Evolutionary conservation across 2,888 invertebrate genomes (phyloP).

Genomic region (Altica lythri): DNA sequence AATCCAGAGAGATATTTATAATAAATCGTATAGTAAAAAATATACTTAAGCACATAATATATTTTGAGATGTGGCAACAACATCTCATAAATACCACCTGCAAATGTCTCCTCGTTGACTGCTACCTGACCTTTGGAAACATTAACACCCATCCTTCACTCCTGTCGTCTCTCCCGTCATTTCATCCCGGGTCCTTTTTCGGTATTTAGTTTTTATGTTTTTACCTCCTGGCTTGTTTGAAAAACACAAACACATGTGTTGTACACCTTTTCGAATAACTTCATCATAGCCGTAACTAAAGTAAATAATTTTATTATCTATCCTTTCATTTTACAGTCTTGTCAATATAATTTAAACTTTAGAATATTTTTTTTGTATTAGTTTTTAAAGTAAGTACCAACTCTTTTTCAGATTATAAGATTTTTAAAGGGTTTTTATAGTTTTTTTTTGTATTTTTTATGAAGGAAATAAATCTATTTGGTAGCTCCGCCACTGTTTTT

Average conservation of each 20-base stretch:
- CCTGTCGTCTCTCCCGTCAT: conserved; percentile 9
- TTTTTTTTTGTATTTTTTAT: conserved; percentile 33
- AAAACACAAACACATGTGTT: conserved; percentile 32
- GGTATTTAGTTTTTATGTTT: conserved; percentile 24
- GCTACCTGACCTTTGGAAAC: conserved; percentile 47
- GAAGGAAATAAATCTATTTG: conserved; percentile 29
- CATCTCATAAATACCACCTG: conserved; percentile 39
- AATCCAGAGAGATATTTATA: no score
- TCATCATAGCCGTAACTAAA: no score
- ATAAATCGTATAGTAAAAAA: background rate
- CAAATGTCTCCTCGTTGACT: conserved; percentile 43
- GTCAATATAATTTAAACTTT: no score
- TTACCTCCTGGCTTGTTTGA: conserved; percentile 33
- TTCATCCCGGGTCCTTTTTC: conserved; percentile 13
- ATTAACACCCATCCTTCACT: conserved; percentile 30
- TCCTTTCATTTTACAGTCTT: no score
- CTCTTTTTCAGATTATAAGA: no score
- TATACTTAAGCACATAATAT: no score
- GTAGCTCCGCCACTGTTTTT: conserved; percentile 28
- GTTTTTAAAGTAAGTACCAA: no score
- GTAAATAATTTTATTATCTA: no score
- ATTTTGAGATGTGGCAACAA: background rate
- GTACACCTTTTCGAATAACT: conserved; percentile 32
- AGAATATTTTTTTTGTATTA: no score
- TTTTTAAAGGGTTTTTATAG: conserved; percentile 20